Conservation (phyloP, 1,140 invertebrate genomes). For the Atta colombica region DNA sequence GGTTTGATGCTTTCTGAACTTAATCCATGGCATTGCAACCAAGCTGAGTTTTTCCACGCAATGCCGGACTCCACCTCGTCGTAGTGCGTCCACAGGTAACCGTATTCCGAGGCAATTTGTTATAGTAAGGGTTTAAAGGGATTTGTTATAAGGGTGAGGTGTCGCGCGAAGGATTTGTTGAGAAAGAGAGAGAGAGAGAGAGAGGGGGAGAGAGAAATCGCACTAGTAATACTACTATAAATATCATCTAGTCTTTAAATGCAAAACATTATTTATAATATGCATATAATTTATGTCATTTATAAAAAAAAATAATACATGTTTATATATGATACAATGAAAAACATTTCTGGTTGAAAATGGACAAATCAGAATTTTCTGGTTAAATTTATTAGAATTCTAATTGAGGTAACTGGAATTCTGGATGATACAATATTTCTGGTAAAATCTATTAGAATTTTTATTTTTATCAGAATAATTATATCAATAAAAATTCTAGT, state of each 20-base stretch:
- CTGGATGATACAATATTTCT: no score
- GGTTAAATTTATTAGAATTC: no score
- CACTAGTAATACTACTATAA: not conserved
- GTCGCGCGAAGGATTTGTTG: slow-evolving; percentile 28
- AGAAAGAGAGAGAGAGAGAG: no score
- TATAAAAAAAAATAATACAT: not conserved
- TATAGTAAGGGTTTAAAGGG: slow-evolving; percentile 43
- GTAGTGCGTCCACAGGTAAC: slow-evolving; percentile 4
- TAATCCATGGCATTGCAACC: slow-evolving; percentile 38
- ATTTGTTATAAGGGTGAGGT: slow-evolving; percentile 30
- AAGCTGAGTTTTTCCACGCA: slow-evolving; percentile 59
- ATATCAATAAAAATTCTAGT: no score
- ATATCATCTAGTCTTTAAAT: slow-evolving; percentile 2
- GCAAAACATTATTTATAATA: slow-evolving; percentile 7
- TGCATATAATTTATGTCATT: slow-evolving; percentile 2
- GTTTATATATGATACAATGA: no score
- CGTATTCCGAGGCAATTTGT: slow-evolving; percentile 35
- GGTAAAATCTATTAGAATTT: no score
- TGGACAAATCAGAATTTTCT: no score
- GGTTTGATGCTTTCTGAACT: slow-evolving; percentile 51
- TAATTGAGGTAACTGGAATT: no score
- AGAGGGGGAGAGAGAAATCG: not conserved
- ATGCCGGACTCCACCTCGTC: slow-evolving; percentile 7
- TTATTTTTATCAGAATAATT: no score
- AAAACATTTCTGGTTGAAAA: no score